Evolutionary conservation across 2,797 vertebrate genomes (phyloP), one percentile per base, ranked within the genome.

Genomic region (Natrix natrix): DNA sequence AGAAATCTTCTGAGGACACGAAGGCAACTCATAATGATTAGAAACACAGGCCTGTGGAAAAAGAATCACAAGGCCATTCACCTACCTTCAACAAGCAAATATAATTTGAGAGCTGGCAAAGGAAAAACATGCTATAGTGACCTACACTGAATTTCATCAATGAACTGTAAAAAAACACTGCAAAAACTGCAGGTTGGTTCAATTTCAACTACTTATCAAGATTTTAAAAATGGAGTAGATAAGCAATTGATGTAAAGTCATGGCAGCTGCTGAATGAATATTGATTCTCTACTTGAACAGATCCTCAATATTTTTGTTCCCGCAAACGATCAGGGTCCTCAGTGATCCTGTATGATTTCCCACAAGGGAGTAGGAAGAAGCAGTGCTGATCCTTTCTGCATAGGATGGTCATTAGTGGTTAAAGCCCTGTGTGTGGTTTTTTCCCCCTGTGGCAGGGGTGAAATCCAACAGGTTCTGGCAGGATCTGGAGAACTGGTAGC

Each of bases 11-110:
- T 86, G 5, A 95, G 90, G 86, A 87, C 32, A 55, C 24, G 83
- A 87, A 61, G 69, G 91, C 12, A 87, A 60, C 0, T 61, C 92
- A 26, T 91, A 92, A 95, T 52, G 48, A 24, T 89, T 92, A 87
- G 12, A 88, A 43, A 48, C 11, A 10, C 92, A 55, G 17, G 26
- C 93, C 91, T 93, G 92, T 28, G 92, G 88, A 93, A 95, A 88
- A 2, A 5, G 88, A 48, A 63, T 92, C 24, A 26, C 69, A 5
- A 94, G 91, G 87, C 63, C 24, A 57, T 48, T 91, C 10, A 17
- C 43, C 83, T 5, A 8, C 92, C 87, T 92, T 54, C 78, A 92
- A 66, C 88, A 48, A 10, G 87, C 13, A 89, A 12, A 91, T 37
- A 26, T 55, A 32, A 26, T 32, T 90, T 20, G 3, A 90, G 48